Percentiles rank a stretch among this genome's conserved stretches.
phyloP scores from a whole-genome alignment of 1,140 invertebrate species.

The Aphelenchoides fujianensis region DNA sequence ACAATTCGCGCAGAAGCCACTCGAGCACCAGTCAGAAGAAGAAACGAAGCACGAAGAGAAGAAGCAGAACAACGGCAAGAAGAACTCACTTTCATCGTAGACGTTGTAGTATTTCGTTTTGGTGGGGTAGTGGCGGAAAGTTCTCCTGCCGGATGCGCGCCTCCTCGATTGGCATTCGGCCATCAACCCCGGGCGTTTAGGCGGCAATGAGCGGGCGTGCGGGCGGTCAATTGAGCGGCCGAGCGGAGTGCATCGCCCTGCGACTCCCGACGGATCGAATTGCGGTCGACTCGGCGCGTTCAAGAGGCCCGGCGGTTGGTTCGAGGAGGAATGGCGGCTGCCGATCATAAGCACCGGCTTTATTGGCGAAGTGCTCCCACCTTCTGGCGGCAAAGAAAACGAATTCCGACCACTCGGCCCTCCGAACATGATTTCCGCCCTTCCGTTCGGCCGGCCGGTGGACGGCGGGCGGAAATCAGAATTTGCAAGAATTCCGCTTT shows the following conservation, averaged over 20 bases:
- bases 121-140: slow-evolving; percentile 42
- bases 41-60: too few relatives aligned
- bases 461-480: not conserved
- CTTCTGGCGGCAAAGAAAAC: too few relatives aligned
- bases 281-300: not conserved
- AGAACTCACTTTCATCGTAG: slow-evolving; percentile 29
- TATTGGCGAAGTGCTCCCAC: too few relatives aligned
- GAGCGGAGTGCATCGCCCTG: not conserved
- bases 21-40: too few relatives aligned
- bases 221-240: too few relatives aligned
- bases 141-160: slow-evolving; percentile 40
- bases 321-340: too few relatives aligned
- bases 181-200: not conserved
- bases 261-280: not conserved
- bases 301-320: not conserved
- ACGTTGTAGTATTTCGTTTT: slow-evolving; percentile 47
- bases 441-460: too few relatives aligned
- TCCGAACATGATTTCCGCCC: not conserved
- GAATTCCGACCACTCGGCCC: too few relatives aligned
- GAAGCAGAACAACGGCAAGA: too few relatives aligned
- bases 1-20: not conserved
- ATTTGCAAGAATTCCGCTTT: slow-evolving; percentile 16
- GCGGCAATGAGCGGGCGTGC: too few relatives aligned
- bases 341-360: too few relatives aligned
- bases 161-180: slow-evolving; percentile 26